Conservation (phyloP, 2,888 invertebrate genomes). For the Strigamia maritima region DNA sequence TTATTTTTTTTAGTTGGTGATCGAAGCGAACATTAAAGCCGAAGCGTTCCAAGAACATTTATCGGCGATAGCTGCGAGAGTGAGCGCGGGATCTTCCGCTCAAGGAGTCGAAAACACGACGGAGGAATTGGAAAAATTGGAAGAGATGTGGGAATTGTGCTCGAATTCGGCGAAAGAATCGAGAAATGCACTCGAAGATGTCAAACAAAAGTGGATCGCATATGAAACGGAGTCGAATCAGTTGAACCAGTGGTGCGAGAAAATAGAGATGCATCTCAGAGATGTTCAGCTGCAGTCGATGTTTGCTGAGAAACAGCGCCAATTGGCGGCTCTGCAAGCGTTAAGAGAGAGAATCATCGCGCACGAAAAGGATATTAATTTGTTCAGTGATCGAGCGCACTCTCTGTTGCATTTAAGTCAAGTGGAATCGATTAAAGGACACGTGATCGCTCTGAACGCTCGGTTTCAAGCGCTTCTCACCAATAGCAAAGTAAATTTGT, state of each 20-base stretch:
- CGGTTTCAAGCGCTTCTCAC: constrained; percentile 55
- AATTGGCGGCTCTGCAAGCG: constrained; percentile 59
- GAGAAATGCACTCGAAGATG: constrained; percentile 69
- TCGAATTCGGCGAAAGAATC: constrained; percentile 58
- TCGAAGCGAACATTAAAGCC: constrained; percentile 58
- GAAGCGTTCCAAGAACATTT: constrained; percentile 63
- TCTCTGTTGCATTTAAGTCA: constrained; percentile 76
- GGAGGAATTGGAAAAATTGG: constrained; percentile 68
- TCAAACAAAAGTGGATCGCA: constrained; percentile 77
- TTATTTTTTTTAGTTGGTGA: constrained; percentile 53
- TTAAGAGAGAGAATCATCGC: constrained; percentile 68
- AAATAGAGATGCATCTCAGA: constrained; percentile 76
- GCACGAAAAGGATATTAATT: constrained; percentile 81
- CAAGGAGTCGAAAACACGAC: constrained; percentile 71
- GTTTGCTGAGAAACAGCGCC: constrained; percentile 73
- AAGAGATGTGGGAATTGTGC: constrained; percentile 63
- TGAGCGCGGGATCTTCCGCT: constrained; percentile 67
- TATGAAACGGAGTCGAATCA: constrained; percentile 78
- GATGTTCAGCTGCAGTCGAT: constrained; percentile 80
- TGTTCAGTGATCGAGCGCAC: constrained; percentile 85
- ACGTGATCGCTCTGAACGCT: constrained; percentile 84
- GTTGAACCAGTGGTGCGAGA: constrained; percentile 80
- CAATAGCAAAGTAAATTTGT: constrained; percentile 47
- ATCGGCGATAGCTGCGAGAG: constrained; percentile 53
- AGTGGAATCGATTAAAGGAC: constrained; percentile 77